Conservation (phyloP, 2,797 vertebrate species). For the Notolepis coatsorum region DNA sequence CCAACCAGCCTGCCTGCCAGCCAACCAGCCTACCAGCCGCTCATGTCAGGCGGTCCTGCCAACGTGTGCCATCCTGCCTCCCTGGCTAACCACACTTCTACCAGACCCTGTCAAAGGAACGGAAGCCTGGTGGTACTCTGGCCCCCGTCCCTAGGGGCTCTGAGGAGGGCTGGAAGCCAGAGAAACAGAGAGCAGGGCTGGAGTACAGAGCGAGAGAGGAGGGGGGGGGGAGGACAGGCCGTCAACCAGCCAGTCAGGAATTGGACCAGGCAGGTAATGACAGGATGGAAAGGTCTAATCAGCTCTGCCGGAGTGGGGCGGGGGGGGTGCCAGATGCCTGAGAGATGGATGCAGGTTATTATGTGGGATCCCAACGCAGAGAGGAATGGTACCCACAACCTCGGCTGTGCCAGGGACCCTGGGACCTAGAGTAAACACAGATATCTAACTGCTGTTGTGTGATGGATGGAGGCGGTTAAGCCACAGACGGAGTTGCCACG, state of each 20-base stretch:
- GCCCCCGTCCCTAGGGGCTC: not conserved
- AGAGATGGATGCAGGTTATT: slow-evolving; percentile 31
- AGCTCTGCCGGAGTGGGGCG: slow-evolving; percentile 5
- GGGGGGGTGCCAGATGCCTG: slow-evolving; percentile 2
- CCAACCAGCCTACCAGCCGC: too few species aligned
- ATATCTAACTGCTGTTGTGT: slow-evolving; percentile 17
- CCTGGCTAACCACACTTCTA: slow-evolving; percentile 40
- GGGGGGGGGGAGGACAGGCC: not conserved
- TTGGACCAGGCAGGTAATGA: slow-evolving; percentile 27
- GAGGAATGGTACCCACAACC: slow-evolving; percentile 19
- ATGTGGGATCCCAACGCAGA: slow-evolving; percentile 33
- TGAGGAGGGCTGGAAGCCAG: not conserved
- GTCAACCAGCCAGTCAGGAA: slow-evolving; percentile 19
- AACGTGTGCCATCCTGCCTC: slow-evolving; percentile 46
- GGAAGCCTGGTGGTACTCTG: not conserved
- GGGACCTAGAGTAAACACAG: slow-evolving; percentile 15
- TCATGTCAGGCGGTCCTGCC: slow-evolving; percentile 34
- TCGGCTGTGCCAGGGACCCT: slow-evolving; percentile 14
- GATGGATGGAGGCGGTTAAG: not conserved
- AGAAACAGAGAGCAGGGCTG: slow-evolving; percentile 1
- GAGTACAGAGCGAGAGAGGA: slow-evolving; percentile 3
- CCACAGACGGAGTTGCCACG: not conserved
- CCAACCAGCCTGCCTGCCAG: slow-evolving; percentile 30
- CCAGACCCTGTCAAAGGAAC: not conserved
- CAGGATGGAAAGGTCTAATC: slow-evolving; percentile 32